A percentile compares a stretch with the other conserved stretches of the same genome.
Evolutionary conservation across 2,113 vertebrate species (phyloP).

Genomic region (Meriones unguiculatus): DNA sequence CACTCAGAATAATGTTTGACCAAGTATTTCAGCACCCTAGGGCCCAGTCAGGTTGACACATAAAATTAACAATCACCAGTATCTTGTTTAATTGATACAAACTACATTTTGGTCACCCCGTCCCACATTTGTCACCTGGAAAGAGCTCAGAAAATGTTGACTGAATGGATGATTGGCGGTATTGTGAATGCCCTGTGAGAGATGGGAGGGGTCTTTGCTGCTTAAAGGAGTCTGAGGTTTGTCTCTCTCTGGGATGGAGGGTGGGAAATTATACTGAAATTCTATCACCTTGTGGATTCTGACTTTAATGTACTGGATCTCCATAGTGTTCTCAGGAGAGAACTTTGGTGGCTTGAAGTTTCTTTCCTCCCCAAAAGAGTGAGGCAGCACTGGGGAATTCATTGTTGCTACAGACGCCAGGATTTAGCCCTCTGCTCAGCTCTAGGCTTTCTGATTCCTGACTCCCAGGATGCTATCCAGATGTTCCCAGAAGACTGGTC

Average conservation of each 20-base stretch:
- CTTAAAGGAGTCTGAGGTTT: slow-evolving; percentile 47
- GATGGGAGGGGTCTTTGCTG: not conserved
- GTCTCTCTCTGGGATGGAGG: not conserved
- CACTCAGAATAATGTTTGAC: slow-evolving; percentile 23
- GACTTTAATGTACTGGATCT: slow-evolving; percentile 48
- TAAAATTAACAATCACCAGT: not conserved
- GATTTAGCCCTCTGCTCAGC: not conserved
- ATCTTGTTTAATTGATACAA: not conserved
- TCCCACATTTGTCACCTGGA: not conserved
- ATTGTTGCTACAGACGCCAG: slow-evolving; percentile 28
- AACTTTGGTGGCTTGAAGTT: slow-evolving; percentile 40
- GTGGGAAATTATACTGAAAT: slow-evolving; percentile 37
- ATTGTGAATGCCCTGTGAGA: not conserved
- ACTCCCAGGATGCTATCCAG: not conserved
- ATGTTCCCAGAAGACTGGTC: not conserved
- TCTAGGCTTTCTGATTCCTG: not conserved
- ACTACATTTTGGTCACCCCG: slow-evolving; percentile 24
- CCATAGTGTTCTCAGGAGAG: slow-evolving; percentile 9
- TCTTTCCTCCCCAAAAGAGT: slow-evolving; percentile 41
- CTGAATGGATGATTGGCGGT: slow-evolving; percentile 23
- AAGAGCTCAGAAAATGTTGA: slow-evolving; percentile 51
- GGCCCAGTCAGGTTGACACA: slow-evolving; percentile 15
- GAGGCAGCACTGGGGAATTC: not conserved
- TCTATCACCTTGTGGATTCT: slow-evolving; percentile 17
- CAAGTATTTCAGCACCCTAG: not conserved